Evolutionary conservation across 2,888 invertebrate species (phyloP).

Genomic region (Oligia fasciuncula): DNA sequence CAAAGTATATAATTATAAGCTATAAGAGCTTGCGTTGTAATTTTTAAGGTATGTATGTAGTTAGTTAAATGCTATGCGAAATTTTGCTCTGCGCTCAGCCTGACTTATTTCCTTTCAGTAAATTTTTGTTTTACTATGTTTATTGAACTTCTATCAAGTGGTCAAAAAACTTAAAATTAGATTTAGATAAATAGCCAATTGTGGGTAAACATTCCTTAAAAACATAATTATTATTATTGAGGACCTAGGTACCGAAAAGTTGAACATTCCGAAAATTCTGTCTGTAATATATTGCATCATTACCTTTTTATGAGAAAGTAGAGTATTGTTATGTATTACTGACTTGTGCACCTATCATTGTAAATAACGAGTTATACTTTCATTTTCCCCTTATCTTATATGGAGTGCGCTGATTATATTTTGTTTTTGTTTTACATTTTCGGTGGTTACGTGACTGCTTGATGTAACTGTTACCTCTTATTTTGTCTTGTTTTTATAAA

Average conservation of each 20-base stretch:
- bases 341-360: slow-evolving; percentile 29
- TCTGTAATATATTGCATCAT: slow-evolving; percentile 40
- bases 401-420: slow-evolving; percentile 51
- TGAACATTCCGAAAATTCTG: slow-evolving; percentile 7
- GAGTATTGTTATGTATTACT: slow-evolving; percentile 38
- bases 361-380: slow-evolving; percentile 60
- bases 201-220: neutral
- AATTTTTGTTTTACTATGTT: neutral
- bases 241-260: neutral
- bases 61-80: slow-evolving; percentile 51
- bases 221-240: neutral
- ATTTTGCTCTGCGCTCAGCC: slow-evolving; percentile 28
- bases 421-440: slow-evolving; percentile 45
- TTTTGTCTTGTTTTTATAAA: slow-evolving; percentile 39
- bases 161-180: neutral
- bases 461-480: slow-evolving; percentile 41
- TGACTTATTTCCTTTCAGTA: neutral
- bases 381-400: slow-evolving; percentile 58
- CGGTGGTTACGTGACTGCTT: slow-evolving; percentile 44
- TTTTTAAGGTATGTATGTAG: neutral
- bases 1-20: neutral
- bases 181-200: neutral
- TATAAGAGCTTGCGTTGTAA: slow-evolving; percentile 50
- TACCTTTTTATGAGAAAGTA: slow-evolving; percentile 40
- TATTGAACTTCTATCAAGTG: neutral